Percentiles rank a stretch among this genome's conserved stretches.
These are phyloP conservation scores for Neopelma chrysocephalum DNA, from an alignment of 2,797 vertebrate species.

Conservation along the genomic window DNA sequence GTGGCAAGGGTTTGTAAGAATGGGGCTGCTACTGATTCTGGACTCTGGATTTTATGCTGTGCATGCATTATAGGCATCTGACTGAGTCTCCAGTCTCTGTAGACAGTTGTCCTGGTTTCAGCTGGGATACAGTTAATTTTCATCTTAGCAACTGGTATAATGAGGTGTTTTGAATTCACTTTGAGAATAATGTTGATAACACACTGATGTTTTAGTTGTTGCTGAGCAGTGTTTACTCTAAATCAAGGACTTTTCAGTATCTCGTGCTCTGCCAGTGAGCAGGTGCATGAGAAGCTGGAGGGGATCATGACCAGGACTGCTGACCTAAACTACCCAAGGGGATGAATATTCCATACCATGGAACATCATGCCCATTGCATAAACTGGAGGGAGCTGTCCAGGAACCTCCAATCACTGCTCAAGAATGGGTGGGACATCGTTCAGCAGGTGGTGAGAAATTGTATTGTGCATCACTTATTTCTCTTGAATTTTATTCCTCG, in stretches of 20 bases:
- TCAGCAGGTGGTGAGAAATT: background rate
- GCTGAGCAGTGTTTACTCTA: background rate
- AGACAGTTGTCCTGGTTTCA: background rate
- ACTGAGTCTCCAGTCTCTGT: background rate
- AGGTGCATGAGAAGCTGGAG: background rate
- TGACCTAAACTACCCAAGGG: background rate
- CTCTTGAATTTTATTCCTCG: background rate
- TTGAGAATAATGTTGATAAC: background rate
- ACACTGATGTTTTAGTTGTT: background rate
- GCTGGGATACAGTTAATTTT: background rate
- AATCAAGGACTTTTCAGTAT: background rate
- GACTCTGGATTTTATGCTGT: background rate
- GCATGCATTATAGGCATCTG: background rate
- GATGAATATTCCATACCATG: background rate
- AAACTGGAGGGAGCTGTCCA: background rate
- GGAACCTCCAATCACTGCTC: background rate
- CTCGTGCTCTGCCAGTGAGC: too few species aligned
- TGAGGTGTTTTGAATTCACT: background rate
- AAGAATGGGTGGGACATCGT: fast-evolving
- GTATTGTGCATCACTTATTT: background rate
- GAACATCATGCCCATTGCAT: background rate
- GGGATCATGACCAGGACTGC: background rate
- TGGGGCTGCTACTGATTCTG: background rate
- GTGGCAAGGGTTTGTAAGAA: background rate
- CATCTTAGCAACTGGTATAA: background rate